Base-by-base conservation (phyloP, 2,888 invertebrate species). In the Lamellibrachia satsuma region DNA sequence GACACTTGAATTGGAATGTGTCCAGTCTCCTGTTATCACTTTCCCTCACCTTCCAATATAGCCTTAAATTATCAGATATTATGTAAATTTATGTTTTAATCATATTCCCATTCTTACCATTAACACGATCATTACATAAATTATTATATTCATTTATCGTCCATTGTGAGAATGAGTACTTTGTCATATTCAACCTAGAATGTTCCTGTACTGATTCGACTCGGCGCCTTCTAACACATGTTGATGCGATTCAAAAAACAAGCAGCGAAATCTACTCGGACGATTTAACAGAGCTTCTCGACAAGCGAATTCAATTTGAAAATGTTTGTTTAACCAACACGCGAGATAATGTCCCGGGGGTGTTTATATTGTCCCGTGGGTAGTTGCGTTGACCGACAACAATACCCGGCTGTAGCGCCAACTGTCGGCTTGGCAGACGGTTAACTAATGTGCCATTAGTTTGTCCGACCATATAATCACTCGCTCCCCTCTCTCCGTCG, bases 261-360 rank as follows among this genome's bases (percentile, higher is more conserved):
- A 15, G 3, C 75, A 75, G 22, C 75, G 75, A 75, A 75, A 75
- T 75, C 75, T 9, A 6, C 15, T 15, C 15, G 22, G 15, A 15
- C 75, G 11, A 22, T 9, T 75, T 22, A 15, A 75, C 75, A 22
- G 75, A 75, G 15, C 22, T 75, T 75, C 75, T 75, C 3, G 75
- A 75, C 15, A 75, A 75, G 22, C 75, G 75, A 75, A 75, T 75
- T 75, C 75, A 75, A 75, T 75, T 75, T 75, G 75, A 75, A 75
- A 75, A 75, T 75, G 75, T 15, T 75, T 75, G 75, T 75, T 15
- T 75, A 15, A 75, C 22, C 15, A 75, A 1, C 75, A 75, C 75
- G 22, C 75, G 22, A 22, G 15, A 15, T 22, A 15, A 22, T 75
- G 75, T 75, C 75, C 75, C 75, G 75, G 3, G 75, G 75, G 75